Base-by-base conservation (phyloP, 2,888 invertebrate species). In the Rhingia rostrata region DNA sequence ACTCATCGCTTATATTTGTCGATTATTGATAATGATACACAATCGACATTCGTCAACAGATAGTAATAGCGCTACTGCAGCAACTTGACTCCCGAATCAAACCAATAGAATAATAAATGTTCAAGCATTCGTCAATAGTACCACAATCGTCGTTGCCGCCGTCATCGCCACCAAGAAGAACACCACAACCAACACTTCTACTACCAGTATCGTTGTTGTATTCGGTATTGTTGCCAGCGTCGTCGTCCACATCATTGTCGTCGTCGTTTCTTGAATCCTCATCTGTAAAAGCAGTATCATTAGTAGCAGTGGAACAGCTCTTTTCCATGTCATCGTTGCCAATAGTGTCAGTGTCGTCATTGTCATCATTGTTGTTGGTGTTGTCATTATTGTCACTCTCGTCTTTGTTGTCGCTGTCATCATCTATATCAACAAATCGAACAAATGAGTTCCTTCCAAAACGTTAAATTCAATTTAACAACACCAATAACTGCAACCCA, bases 401-500 rank as follows among this genome's bases (percentile, higher is more conserved):
- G 56, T 70, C 51, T 64, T 77, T 74, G 54, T 70, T 70, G 79
- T 80, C 80, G 66, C 70, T 80, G 56, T 84, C 79, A 69, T 79
- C 69, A 66, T 84, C 80, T 75, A 60, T 66, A 84, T 61, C 41
- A 70, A 70, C 10, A 74, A 80, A 43, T 45, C 63, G 80, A 84
- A 80, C 84, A 84, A 84, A 84, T 84, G 84, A 84, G 80, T 80
- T 80, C 84, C 84, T 80, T 75, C 60, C 84, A 72, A 74, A 84
- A 70, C 80, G 80, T 56, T 80, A 80, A 84, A 69, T 37, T 64
- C 47, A 61, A 74, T 70, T 66, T 22, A 2, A 22, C 70, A 70
- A 73, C 39, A 73, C 67, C 58, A 73, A 73, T 63, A 63, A 56
- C 43, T 67, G 53, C 22, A 22, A 22, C 22, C 22, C 22, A 78